Conservation (phyloP, 2,888 invertebrate genomes). For the Ceramica pisi region DNA sequence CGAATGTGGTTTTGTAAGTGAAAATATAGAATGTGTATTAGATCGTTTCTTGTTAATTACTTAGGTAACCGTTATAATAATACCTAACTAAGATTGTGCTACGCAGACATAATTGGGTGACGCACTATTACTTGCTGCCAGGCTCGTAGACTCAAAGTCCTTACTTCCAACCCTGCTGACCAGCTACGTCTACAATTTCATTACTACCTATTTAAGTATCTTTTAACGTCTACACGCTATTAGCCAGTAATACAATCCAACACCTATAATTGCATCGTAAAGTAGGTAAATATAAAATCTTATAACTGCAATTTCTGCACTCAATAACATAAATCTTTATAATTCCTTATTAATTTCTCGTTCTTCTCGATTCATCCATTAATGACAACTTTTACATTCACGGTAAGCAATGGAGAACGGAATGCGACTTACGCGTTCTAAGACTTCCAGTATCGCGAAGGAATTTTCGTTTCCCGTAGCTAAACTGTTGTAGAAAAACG, state of each 20-base stretch:
- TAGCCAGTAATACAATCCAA: constrained; percentile 18
- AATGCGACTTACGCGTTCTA: constrained; percentile 72
- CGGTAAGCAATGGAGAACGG: constrained; percentile 70
- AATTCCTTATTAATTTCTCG: constrained; percentile 47
- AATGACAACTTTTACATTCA: constrained; percentile 78
- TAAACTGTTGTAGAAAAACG: constrained; percentile 78
- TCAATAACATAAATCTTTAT: constrained; percentile 28
- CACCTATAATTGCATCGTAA: constrained; percentile 9
- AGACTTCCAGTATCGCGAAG: constrained; percentile 37
- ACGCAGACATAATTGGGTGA: too few relatives aligned
- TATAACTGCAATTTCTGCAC: constrained; percentile 3
- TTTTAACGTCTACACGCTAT: neutral
- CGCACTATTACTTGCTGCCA: neutral
- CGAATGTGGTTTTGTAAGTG: constrained; percentile 49
- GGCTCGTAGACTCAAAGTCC: neutral
- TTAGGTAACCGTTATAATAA: neutral
- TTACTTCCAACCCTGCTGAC: neutral
- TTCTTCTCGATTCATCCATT: constrained; percentile 60
- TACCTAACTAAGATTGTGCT: too few relatives aligned
- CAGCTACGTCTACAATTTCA: too few relatives aligned
- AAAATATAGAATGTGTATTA: constrained; percentile 38
- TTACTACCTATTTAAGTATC: neutral
- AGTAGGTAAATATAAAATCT: constrained; percentile 7
- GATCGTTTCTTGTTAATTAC: constrained; percentile 40
- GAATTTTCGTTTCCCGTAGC: constrained; percentile 80